Evolutionary conservation across 1,140 invertebrate species (phyloP).

Genomic region (Lepidurus couesii): DNA sequence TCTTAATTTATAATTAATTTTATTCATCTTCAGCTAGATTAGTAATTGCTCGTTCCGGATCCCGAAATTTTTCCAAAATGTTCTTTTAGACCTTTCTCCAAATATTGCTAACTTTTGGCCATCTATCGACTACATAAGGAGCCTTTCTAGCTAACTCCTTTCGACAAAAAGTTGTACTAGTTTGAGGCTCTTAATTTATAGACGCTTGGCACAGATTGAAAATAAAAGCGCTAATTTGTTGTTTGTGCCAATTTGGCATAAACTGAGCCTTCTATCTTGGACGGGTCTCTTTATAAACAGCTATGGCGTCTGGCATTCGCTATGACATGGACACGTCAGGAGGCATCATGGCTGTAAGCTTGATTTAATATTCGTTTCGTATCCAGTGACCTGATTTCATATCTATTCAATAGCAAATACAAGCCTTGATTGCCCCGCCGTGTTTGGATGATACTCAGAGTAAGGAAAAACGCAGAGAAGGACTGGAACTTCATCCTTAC

Average conservation of each 20-base stretch:
- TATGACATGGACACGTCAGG: slow-evolving; percentile 59
- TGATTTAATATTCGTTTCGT: slow-evolving; percentile 31
- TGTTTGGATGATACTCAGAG: slow-evolving; percentile 58
- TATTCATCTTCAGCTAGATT: no score
- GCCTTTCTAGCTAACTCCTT: background rate
- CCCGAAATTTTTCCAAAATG: no score
- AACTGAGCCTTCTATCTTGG: background rate
- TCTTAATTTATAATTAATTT: no score
- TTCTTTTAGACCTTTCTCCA: no score
- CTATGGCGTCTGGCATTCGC: background rate
- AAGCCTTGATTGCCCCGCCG: slow-evolving; percentile 77
- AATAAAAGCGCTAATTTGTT: slow-evolving; percentile 14
- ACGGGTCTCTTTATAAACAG: background rate
- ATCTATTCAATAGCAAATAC: slow-evolving; percentile 64
- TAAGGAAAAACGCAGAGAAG: slow-evolving; percentile 50
- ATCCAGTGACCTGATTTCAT: slow-evolving; percentile 26
- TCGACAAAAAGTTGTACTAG: background rate
- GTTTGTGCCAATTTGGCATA: background rate
- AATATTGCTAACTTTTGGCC: background rate
- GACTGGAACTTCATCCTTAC: slow-evolving; percentile 69
- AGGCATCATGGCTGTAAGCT: slow-evolving; percentile 61
- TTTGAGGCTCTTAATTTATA: background rate
- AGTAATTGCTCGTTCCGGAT: no score
- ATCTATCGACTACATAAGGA: background rate
- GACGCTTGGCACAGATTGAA: background rate